Conservation (phyloP, 2,113 vertebrate genomes). For the Myiopsitta monachus region DNA sequence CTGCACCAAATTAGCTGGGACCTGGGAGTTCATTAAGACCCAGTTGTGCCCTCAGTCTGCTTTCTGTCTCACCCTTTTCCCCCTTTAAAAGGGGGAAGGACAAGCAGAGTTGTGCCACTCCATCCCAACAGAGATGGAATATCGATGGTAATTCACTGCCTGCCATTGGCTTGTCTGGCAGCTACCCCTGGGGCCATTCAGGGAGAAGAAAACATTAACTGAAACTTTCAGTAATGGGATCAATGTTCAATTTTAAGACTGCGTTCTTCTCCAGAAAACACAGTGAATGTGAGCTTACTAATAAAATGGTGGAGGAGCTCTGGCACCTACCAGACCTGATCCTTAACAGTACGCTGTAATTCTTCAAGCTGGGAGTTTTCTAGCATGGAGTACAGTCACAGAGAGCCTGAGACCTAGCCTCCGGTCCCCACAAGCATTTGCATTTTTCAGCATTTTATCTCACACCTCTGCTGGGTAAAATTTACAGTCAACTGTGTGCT, state of each 20-base stretch:
- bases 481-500: too few relatives aligned
- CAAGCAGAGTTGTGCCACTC: neutral
- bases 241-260: neutral
- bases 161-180: neutral
- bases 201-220: neutral
- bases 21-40: neutral
- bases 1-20: too few relatives aligned
- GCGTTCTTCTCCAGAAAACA: neutral
- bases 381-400: neutral
- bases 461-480: too few relatives aligned
- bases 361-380: neutral
- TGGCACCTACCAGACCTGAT: neutral
- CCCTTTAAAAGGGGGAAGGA: neutral
- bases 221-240: neutral
- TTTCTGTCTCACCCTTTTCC: neutral
- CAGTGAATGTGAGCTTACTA: neutral
- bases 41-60: neutral
- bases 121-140: neutral
- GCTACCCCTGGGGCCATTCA: neutral
- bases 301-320: neutral
- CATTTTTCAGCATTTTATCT: too few relatives aligned
- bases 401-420: too few relatives aligned
- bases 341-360: neutral
- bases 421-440: too few relatives aligned
- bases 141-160: too few relatives aligned